A percentile compares a stretch with the other conserved stretches of the same genome.
Evolutionary conservation across 2,797 vertebrate species (phyloP).

Genomic region (Ataeniobius toweri): DNA sequence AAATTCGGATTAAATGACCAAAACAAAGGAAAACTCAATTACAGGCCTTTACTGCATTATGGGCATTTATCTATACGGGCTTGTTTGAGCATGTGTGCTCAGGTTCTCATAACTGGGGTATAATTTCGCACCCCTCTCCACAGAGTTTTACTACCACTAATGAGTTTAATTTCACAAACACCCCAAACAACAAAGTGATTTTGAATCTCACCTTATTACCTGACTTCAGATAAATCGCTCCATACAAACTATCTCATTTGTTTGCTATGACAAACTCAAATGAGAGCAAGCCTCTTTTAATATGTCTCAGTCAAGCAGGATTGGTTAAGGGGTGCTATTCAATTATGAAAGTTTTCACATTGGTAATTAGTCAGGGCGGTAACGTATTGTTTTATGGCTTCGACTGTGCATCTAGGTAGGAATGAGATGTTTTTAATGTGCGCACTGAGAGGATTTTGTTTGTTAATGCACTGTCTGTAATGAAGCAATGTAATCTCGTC

Average conservation of each 20-base stretch:
- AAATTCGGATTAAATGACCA: not conserved
- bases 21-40: not conserved
- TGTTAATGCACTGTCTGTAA: conserved; percentile 69
- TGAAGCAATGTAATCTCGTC: conserved; percentile 66
- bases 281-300: conserved; percentile 60
- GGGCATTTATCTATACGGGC: not conserved
- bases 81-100: not conserved
- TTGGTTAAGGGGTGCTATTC: conserved; percentile 64
- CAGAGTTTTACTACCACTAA: conserved; percentile 41
- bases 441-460: conserved; percentile 70
- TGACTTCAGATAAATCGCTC: conserved; percentile 64
- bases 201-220: conserved; percentile 68
- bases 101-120: conserved; percentile 22
- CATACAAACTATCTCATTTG: conserved; percentile 65
- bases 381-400: conserved; percentile 74
- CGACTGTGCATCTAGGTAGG: conserved; percentile 56
- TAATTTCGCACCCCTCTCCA: conserved; percentile 39
- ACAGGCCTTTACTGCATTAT: not conserved
- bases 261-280: conserved; percentile 73
- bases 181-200: conserved; percentile 52
- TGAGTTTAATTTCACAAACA: conserved; percentile 65
- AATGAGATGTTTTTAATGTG: conserved; percentile 75
- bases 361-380: conserved; percentile 75
- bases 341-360: conserved; percentile 75
- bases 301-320: conserved; percentile 56